These are phyloP conservation scores for Cantharis lateralis DNA, from an alignment of 2,888 invertebrate genomes.

Conservation along the genomic window DNA sequence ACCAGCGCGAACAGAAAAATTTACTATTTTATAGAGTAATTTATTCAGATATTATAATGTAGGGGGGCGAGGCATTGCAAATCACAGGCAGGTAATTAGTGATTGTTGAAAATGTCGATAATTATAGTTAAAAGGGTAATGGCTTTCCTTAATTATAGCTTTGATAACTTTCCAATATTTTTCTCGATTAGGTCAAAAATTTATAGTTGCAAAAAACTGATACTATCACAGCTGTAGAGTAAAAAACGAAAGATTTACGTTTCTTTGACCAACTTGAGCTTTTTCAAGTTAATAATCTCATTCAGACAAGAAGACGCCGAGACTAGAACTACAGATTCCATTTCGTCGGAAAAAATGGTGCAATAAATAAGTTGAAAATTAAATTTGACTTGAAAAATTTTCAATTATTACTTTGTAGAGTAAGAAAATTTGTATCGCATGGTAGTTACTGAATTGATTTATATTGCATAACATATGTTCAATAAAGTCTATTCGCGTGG, in stretches of 20 bases:
- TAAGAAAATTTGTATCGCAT: not conserved
- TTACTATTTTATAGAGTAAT: too few relatives aligned
- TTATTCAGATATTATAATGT: too few relatives aligned
- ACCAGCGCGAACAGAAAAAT: not conserved
- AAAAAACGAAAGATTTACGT: not conserved
- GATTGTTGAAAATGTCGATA: not conserved
- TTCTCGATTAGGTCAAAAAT: not conserved
- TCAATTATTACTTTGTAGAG: not conserved
- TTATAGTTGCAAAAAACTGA: not conserved
- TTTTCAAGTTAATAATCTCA: not conserved
- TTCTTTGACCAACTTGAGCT: not conserved
- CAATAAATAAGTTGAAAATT: not conserved
- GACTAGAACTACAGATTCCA: not conserved
- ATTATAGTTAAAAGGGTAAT: not conserved
- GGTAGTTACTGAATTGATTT: not conserved
- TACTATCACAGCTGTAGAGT: not conserved
- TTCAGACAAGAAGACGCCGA: not conserved
- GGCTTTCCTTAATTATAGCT: not conserved
- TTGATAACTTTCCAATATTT: not conserved
- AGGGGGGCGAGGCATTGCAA: too few relatives aligned
- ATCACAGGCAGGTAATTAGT: not conserved
- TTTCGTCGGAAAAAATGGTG: not conserved
- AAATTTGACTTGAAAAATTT: not conserved
- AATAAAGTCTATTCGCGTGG: not conserved
- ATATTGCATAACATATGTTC: not conserved